These are phyloP conservation scores for Amphilophus citrinellus DNA, from an alignment of 2,113 vertebrate genomes.

Conservation along the genomic window DNA sequence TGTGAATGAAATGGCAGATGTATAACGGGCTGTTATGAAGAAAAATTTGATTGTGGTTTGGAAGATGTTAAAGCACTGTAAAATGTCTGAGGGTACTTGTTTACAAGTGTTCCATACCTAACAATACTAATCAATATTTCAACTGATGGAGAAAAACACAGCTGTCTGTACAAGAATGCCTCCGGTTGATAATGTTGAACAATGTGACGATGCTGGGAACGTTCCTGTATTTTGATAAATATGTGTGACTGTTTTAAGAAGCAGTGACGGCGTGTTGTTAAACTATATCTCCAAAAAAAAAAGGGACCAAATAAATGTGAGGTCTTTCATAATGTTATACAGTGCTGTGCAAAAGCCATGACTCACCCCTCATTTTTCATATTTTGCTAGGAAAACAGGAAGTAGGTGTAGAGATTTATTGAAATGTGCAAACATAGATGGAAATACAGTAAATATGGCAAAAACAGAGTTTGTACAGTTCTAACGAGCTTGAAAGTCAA, in stretches of 20 bases:
- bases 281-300: not conserved
- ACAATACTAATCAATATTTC: not conserved
- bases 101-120: constrained; percentile 22
- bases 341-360: no score
- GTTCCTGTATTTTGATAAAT: not conserved
- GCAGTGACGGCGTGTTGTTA: no score
- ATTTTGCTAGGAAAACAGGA: no score
- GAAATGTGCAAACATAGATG: no score
- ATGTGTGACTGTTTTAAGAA: not conserved
- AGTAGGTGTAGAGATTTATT: no score
- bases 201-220: not conserved
- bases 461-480: no score
- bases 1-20: constrained; percentile 23
- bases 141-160: not conserved
- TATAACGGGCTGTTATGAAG: not conserved
- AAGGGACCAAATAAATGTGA: constrained; percentile 19
- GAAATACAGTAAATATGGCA: no score
- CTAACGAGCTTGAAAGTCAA: no score
- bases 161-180: not conserved
- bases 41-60: constrained; percentile 7
- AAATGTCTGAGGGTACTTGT: constrained; percentile 20
- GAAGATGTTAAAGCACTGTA: constrained; percentile 1
- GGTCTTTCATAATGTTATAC: not conserved
- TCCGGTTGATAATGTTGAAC: not conserved
- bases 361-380: no score